phyloP scores from a whole-genome alignment of 2,113 vertebrate genomes.

The Noturus placidus region DNA sequence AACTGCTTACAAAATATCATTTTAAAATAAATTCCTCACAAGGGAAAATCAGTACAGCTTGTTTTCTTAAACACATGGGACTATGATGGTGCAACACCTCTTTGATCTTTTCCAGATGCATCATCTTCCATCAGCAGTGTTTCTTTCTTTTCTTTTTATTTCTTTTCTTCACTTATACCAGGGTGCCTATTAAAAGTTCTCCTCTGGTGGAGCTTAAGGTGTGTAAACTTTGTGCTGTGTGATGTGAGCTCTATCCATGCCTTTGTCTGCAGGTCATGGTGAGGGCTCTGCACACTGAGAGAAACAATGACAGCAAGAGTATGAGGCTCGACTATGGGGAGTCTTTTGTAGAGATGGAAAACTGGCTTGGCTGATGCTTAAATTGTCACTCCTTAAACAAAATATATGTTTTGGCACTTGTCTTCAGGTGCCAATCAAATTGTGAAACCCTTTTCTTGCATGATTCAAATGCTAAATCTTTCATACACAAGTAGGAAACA shows the following conservation, averaged over 20 bases:
- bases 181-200: constrained; percentile 42
- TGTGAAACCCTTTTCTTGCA: not conserved
- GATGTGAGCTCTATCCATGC: constrained; percentile 5
- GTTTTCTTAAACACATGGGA: constrained; percentile 7
- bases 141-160: not conserved
- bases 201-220: constrained; percentile 27
- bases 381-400: not conserved
- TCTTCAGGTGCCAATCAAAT: not conserved
- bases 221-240: constrained; percentile 11
- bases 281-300: not conserved
- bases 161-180: not conserved
- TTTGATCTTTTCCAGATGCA: constrained; percentile 20
- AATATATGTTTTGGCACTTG: not conserved
- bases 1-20: not conserved
- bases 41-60: not conserved
- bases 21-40: not conserved
- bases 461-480: constrained; percentile 21
- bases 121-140: constrained; percentile 2
- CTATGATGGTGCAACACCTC: not conserved
- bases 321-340: not conserved
- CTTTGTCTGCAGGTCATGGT: constrained; percentile 30
- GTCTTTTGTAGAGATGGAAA: not conserved
- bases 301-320: not conserved
- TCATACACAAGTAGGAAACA: not conserved
- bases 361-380: not conserved